Conservation (phyloP, 92 coral and sea anemone species). For the Bergia sp. region DNA sequence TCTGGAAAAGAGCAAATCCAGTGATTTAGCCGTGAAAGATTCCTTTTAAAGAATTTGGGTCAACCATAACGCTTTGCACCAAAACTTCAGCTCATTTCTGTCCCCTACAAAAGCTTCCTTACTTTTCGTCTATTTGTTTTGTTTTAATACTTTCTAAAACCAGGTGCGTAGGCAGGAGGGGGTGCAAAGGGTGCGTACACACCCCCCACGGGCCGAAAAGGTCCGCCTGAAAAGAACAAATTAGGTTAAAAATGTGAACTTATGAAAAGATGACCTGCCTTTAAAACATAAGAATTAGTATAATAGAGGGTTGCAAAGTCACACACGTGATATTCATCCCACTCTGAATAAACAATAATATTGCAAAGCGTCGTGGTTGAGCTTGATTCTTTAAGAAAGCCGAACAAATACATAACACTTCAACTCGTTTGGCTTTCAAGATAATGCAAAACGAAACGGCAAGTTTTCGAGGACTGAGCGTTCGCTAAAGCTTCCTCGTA, state of each 20-base stretch:
- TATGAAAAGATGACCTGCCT: too few species aligned
- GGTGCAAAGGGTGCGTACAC: too few species aligned
- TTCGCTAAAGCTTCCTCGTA: too few species aligned
- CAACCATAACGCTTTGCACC: conserved; percentile 6
- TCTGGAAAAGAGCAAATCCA: too few species aligned
- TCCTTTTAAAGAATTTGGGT: not conserved
- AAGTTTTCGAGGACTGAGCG: not conserved
- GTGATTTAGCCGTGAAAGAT: not conserved
- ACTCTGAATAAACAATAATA: too few species aligned
- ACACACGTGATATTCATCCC: too few species aligned
- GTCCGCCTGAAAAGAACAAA: too few species aligned
- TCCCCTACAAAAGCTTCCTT: not conserved
- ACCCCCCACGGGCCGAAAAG: too few species aligned
- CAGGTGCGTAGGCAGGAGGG: too few species aligned
- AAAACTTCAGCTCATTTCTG: not conserved
- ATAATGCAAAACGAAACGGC: not conserved
- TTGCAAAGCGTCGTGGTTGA: not conserved
- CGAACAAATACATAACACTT: not conserved
- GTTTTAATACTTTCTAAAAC: not conserved
- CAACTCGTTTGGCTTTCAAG: not conserved
- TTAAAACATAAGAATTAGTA: too few species aligned
- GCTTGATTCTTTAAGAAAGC: not conserved
- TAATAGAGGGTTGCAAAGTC: too few species aligned
- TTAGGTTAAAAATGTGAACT: too few species aligned
- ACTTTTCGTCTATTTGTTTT: not conserved